phyloP scores from a whole-genome alignment of 2,113 vertebrate species.

The Xiphophorus maculatus region DNA sequence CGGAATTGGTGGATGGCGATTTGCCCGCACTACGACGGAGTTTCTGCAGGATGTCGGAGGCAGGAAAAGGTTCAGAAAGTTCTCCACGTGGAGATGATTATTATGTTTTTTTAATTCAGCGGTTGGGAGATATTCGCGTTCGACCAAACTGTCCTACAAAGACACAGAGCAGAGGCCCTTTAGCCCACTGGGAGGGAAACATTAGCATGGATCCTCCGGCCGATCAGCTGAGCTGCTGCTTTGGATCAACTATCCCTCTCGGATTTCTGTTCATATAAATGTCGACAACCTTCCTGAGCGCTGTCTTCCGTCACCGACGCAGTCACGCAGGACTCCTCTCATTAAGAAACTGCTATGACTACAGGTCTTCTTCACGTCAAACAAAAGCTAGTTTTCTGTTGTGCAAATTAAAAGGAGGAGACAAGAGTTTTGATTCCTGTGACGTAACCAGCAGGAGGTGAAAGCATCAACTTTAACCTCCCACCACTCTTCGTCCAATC shows the following conservation, averaged over 20 bases:
- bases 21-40: background rate
- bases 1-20: slow-evolving; percentile 1
- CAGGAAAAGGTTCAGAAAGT: slow-evolving; percentile 16
- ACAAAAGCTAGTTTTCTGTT: no score
- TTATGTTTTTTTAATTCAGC: background rate
- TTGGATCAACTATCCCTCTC: slow-evolving; percentile 29
- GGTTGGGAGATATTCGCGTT: background rate
- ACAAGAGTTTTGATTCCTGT: no score
- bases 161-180: background rate
- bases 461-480: no score
- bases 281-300: background rate
- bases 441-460: no score
- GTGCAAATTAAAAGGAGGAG: no score
- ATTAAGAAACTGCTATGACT: background rate
- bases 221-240: slow-evolving; percentile 26
- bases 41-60: slow-evolving; percentile 16
- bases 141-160: background rate
- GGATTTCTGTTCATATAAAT: background rate
- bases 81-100: slow-evolving; percentile 26
- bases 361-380: no score
- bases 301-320: background rate
- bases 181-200: background rate
- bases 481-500: no score
- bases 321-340: background rate
- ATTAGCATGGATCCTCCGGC: background rate